A percentile compares a stretch with the other conserved stretches of the same genome.
Conservation (phyloP, 2,888 invertebrate genomes). For the Chymomyza caudatula region DNA sequence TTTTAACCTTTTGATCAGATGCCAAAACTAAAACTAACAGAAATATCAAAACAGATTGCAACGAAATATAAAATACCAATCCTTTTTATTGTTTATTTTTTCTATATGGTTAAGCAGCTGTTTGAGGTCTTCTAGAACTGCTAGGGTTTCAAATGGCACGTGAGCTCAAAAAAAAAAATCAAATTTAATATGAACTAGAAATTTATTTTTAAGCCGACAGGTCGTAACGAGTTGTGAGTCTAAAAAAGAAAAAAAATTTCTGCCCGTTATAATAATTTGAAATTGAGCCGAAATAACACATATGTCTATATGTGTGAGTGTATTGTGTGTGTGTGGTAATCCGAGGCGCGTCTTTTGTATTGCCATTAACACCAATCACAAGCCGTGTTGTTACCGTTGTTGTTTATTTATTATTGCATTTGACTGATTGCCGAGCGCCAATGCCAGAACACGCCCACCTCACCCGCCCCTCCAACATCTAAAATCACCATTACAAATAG, state of each 20-base stretch:
- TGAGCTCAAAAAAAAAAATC: background rate
- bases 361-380: conserved; percentile 28
- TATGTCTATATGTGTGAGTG: background rate
- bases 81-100: background rate
- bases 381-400: conserved; percentile 23
- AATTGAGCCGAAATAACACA: background rate
- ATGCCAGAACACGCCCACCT: background rate
- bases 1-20: conserved; percentile 1
- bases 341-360: conserved; percentile 15
- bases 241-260: background rate
- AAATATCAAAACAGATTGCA: background rate
- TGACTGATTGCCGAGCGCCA: conserved; percentile 51
- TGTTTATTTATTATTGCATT: conserved; percentile 65
- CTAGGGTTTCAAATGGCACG: background rate
- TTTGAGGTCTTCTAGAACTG: background rate
- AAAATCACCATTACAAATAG: conserved; percentile 61
- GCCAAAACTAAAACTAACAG: conserved; percentile 16
- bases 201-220: conserved; percentile 6
- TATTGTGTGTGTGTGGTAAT: conserved; percentile 30
- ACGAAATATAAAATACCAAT: background rate
- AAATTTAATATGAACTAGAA: background rate
- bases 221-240: background rate
- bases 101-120: background rate
- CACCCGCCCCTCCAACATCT: background rate
- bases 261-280: background rate